A percentile compares a stretch with the other conserved stretches of the same genome.
Conservation (phyloP, 2,888 invertebrate species). For the Pseudanteris insignis region DNA sequence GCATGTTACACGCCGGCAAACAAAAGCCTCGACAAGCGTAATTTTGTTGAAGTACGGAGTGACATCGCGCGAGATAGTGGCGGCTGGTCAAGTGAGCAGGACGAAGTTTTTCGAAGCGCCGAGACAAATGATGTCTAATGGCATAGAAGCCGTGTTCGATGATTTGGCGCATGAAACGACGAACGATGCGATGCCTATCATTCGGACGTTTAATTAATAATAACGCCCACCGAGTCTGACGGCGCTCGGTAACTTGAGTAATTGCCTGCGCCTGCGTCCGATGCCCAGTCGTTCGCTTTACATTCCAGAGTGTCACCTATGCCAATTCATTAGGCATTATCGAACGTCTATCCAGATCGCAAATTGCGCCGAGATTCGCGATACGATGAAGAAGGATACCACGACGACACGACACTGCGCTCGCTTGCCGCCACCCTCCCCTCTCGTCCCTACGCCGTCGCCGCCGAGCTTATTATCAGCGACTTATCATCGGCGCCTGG, state of each 20-base stretch:
- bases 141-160: conserved; percentile 48
- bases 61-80: conserved; percentile 2
- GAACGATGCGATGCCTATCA: conserved; percentile 55
- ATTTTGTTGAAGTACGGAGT: conserved; percentile 17
- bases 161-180: conserved; percentile 42
- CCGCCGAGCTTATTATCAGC: conserved; percentile 33
- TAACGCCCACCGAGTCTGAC: conserved; percentile 57
- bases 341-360: conserved; percentile 46
- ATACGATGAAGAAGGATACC: conserved; percentile 39
- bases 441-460: conserved; percentile 3
- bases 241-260: conserved; percentile 56
- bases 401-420: conserved; percentile 33
- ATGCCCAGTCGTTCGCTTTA: conserved; percentile 51
- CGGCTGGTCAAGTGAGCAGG: neutral
- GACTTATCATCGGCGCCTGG: conserved; percentile 41
- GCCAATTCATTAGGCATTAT: conserved; percentile 48
- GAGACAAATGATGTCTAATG: conserved; percentile 57
- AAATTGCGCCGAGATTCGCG: conserved; percentile 36
- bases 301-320: conserved; percentile 48
- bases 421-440: conserved; percentile 22
- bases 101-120: conserved; percentile 13
- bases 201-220: conserved; percentile 59
- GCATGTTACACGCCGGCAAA: neutral
- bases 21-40: conserved; percentile 17
- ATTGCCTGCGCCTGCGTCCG: conserved; percentile 56